Evolutionary conservation across 92 coral and sea anemone species (phyloP), one percentile per base, ranked within the genome.

Genomic region (Palythoa heliodiscus): DNA sequence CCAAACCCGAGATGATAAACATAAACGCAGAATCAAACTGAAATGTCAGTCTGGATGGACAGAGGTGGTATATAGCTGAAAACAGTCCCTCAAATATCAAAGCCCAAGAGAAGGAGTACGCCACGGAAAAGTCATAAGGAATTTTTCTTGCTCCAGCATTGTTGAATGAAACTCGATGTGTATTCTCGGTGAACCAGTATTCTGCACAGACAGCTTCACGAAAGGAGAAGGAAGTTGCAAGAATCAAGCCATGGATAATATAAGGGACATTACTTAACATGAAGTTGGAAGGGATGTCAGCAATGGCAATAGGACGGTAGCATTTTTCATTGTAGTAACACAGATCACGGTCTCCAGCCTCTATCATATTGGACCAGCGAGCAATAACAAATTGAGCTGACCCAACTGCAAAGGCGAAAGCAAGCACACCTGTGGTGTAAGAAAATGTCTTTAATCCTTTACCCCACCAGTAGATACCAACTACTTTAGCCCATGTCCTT

Each of bases 21-120:
- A 96, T 96, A 87, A 96, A 96, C 20, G 98, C 98, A 0, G 98
- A 92, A 86, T 96, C 98, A 82, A 96, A 96, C 96, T 96, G 98
- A 72, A 96, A 96, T 15, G 98, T 96, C 83, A 96, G 91, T 24
- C 98, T 88, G 86, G 98, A 95, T 3, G 98, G 98, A 50, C 98
- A 96, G 38, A 96, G 85, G 78, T 96, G 98, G 61, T 96, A 96
- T 6, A 92, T 92, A 3, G 98, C 95, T 5, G 98, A 96, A 82
- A 96, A 96, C 60, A 96, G 80, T 2, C 98, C 98, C 70, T 96
- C 92, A 79, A 96, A 94, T 79, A 91, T 85, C 91, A 96, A 80
- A 5, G 98, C 96, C 98, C 98, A 94, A 52, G 98, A 86, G 68
- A 96, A 86, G 13, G 98, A 98, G 71, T 96, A 96, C 4, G 94